Evolutionary conservation across 2,797 vertebrate species (phyloP).

Genomic region (Rhabdomys pumilio): DNA sequence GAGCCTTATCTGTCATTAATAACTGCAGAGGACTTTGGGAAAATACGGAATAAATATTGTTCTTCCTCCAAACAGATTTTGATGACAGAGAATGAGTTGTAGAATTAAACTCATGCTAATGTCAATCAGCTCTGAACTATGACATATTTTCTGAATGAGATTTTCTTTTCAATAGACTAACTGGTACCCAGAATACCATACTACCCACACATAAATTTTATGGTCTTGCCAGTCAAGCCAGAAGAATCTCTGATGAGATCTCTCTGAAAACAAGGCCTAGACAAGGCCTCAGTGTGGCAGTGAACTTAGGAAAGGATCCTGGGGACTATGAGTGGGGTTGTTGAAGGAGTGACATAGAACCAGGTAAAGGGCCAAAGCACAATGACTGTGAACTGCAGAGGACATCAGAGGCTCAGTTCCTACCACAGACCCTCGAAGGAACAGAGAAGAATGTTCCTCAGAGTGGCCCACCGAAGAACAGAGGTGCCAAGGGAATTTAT

Average conservation of each 20-base stretch:
- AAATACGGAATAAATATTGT: background rate
- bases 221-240: conserved; percentile 9
- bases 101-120: background rate
- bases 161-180: background rate
- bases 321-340: background rate
- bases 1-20: background rate
- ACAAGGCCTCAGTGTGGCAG: background rate
- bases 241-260: background rate
- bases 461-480: background rate
- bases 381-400: background rate
- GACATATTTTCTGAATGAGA: conserved; percentile 31
- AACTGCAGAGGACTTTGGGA: background rate
- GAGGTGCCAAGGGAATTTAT: background rate
- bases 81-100: background rate
- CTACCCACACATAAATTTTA: background rate
- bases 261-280: background rate
- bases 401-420: background rate
- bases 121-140: background rate
- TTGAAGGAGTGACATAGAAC: background rate
- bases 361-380: background rate
- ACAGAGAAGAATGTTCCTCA: background rate
- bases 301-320: background rate
- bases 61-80: background rate
- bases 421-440: background rate
- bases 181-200: background rate